Conservation (phyloP, 2,113 vertebrate species). For the Erinaceus europaeus region DNA sequence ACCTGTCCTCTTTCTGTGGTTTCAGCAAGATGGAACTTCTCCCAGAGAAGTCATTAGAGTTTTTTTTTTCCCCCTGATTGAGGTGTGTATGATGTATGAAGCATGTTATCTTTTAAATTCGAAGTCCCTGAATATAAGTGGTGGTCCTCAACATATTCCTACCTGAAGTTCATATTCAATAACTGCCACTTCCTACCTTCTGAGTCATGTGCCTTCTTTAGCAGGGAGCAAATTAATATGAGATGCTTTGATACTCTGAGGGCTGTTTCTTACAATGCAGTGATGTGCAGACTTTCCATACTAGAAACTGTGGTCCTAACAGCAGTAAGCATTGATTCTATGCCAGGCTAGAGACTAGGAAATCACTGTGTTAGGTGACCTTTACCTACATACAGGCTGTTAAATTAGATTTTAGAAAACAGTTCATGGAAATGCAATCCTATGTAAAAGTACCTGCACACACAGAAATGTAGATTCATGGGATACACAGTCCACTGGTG, state of each 20-base stretch:
- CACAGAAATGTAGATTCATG: not conserved
- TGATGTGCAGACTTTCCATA: not conserved
- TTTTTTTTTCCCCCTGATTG: not conserved
- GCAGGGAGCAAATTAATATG: not conserved
- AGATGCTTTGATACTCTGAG: not conserved
- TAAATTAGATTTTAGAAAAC: constrained; percentile 15
- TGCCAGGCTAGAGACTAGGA: not conserved
- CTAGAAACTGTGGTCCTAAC: not conserved
- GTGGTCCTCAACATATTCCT: not conserved
- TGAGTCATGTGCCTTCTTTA: not conserved
- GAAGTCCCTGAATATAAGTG: not conserved
- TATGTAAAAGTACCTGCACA: not conserved
- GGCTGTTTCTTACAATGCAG: not conserved
- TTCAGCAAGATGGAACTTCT: not conserved
- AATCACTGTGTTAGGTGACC: not conserved
- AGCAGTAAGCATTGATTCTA: not conserved
- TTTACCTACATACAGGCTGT: not conserved
- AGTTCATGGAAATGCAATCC: not conserved
- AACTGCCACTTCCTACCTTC: not conserved
- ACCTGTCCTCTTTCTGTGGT: not conserved
- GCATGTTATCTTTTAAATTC: not conserved
- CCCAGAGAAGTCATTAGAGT: not conserved
- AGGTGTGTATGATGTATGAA: not conserved
- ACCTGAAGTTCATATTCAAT: not conserved
- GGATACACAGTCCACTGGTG: not conserved